Base-by-base conservation (phyloP, 2,113 vertebrate species). In the Puntigrus tetrazona region DNA sequence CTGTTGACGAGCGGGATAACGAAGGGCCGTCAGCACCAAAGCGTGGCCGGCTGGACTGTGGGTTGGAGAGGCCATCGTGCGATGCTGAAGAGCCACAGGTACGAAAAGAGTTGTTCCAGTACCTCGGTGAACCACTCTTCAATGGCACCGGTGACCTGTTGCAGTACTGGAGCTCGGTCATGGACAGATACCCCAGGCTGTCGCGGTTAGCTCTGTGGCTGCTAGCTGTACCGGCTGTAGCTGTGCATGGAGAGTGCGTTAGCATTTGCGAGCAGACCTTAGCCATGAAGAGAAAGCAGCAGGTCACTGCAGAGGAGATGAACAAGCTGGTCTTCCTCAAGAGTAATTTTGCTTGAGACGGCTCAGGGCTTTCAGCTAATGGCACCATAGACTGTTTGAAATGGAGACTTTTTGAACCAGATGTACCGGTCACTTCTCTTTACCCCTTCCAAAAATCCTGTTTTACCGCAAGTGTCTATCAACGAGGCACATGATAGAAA, bases 241-340 rank as follows among this genome's bases (percentile, higher is more conserved):
- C 97, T 78, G 95, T 97, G 82, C 93, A 97, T 73, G 95, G 94
- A 0, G 96, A 97, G 88, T 98, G 96, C 85, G 94, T 97, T 86
- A 96, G 95, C 89, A 97, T 97, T 94, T 98, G 97, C 65, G 96
- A 98, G 91, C 97, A 99, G 91, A 97, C 96, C 6, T 93, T 99
- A 91, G 95, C 96, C 1, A 96, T 99, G 94, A 98, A 97, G 91
- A 94, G 95, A 93, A 95, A 94, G 91, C 95, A 97, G 69, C 96
- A 98, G 88, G 97, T 99, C 76, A 97, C 96, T 67, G 95, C 96
- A 0, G 98, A 99, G 92, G 97, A 99, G 87, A 98, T 98, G 96
- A 99, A 99, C 95, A 99, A 98, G 91, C 97, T 99, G 72, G 97
- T 99, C 95, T 99, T 99, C 92, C 95, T 99, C 92, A 98, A 97